Percentiles rank a stretch among this genome's conserved stretches.
These are phyloP conservation scores for Uromys caudimaculatus DNA, from an alignment of 2,797 vertebrate species.

Conservation along the genomic window DNA sequence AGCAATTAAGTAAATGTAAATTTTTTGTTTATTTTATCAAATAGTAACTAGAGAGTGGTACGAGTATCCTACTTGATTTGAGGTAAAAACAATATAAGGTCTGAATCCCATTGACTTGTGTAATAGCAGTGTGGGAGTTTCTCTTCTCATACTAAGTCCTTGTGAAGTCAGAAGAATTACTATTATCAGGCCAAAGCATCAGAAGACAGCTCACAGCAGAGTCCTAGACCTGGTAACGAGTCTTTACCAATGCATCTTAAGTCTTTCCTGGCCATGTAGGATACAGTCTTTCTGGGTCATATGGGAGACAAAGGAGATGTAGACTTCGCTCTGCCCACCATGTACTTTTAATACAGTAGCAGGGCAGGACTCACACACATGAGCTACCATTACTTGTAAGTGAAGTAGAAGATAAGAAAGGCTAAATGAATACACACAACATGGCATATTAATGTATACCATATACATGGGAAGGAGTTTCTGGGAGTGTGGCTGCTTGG, in stretches of 20 bases:
- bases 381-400: conserved; percentile 12
- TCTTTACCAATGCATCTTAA: conserved; percentile 66
- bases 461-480: background rate
- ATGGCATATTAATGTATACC: background rate
- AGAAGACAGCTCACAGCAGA: conserved; percentile 50
- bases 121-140: background rate
- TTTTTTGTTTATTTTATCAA: background rate
- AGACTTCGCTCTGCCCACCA: background rate
- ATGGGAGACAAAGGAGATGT: background rate
- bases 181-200: conserved; percentile 66
- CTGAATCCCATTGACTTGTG: background rate
- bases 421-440: background rate
- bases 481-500: background rate
- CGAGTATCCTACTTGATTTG: background rate
- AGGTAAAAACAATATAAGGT: background rate
- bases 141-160: background rate
- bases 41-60: background rate
- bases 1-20: conserved; percentile 6
- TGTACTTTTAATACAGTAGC: background rate
- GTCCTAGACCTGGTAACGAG: conserved; percentile 54
- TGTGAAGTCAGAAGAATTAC: conserved; percentile 47
- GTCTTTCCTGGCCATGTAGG: background rate
- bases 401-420: background rate
- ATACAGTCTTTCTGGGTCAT: background rate
- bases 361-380: background rate